Base-by-base conservation (phyloP, 2,888 invertebrate genomes). In the Platerodrilus igneus region DNA sequence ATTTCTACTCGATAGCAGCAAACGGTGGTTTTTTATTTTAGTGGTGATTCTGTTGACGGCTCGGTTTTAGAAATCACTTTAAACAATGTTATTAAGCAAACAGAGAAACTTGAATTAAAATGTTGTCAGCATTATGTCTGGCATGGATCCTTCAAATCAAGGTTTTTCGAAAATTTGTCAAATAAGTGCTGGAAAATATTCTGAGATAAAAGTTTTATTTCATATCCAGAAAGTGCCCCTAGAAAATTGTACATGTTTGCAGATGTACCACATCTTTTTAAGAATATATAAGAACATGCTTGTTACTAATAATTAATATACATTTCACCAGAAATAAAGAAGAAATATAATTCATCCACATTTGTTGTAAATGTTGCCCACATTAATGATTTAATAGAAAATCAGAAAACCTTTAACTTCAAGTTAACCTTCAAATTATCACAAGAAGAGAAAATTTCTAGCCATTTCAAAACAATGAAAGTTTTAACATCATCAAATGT, bases 121-220 rank as follows among this genome's bases (percentile, higher is more conserved):
- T n/a, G n/a, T n/a, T n/a, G n/a, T n/a, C n/a, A n/a, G n/a, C n/a
- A n/a, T n/a, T n/a, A n/a, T n/a, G n/a, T n/a, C 25, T 3, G 8
- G 13, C 13, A 25, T 25, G 25, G 25, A 13, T 7, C n/a, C 25
- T 25, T 25, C 11, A 4, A 25, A 25, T 25, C 8, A 25, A 25
- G 25, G 11, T 2, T 10, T 25, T 7, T 25, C n/a, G 25, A 13
- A 4, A 10, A n/a, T n/a, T n/a, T 10, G 4, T 4, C 9, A n/a
- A 22, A 6, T n/a, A n/a, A n/a, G n/a, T n/a, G n/a, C n/a, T n/a
- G 9, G 7, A 22, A 6, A 4, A 4, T 6, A n/a, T 22, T 8
- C 4, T n/a, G n/a, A n/a, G n/a, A n/a, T n/a, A n/a, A n/a, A n/a
- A n/a, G n/a, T n/a, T n/a, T n/a, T 8, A 22, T 22, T 22, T 6